phyloP scores from a whole-genome alignment of 2,888 invertebrate genomes.

The Biston betularia region DNA sequence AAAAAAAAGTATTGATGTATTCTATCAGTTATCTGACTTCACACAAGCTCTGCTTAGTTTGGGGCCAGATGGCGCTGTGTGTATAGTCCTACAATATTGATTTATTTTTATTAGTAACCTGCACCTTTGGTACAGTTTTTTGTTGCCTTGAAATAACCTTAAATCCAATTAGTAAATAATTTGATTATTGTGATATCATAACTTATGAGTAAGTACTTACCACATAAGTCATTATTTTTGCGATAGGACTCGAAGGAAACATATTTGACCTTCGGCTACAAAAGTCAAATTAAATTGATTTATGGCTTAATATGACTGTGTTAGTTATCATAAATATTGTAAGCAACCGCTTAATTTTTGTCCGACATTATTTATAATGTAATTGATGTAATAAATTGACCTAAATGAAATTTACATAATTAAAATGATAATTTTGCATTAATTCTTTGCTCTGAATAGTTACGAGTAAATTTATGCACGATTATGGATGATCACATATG shows the following conservation, averaged over 20 bases:
- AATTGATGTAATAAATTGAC: slow-evolving; percentile 7
- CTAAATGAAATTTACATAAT: not conserved
- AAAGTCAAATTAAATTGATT: slow-evolving; percentile 8
- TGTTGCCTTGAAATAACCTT: not conserved
- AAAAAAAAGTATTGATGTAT: no score
- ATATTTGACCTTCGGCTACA: not conserved
- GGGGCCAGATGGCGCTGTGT: no score
- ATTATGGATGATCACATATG: no score
- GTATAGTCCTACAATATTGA: no score
- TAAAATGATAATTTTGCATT: slow-evolving; percentile 6
- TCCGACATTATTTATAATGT: slow-evolving; percentile 1
- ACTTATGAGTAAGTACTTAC: not conserved
- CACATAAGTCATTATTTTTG: slow-evolving; percentile 8
- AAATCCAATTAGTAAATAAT: not conserved
- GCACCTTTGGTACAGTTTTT: no score
- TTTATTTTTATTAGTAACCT: no score
- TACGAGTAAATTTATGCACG: not conserved
- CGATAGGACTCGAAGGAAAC: slow-evolving; percentile 1
- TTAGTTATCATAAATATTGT: slow-evolving; percentile 3
- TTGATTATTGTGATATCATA: not conserved
- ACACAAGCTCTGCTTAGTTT: no score
- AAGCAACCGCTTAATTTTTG: not conserved
- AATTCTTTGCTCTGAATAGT: not conserved
- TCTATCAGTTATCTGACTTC: no score
- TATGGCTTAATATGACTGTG: not conserved